Conservation (phyloP, 2,113 vertebrate genomes). For the Cephalopterus ornatus region DNA sequence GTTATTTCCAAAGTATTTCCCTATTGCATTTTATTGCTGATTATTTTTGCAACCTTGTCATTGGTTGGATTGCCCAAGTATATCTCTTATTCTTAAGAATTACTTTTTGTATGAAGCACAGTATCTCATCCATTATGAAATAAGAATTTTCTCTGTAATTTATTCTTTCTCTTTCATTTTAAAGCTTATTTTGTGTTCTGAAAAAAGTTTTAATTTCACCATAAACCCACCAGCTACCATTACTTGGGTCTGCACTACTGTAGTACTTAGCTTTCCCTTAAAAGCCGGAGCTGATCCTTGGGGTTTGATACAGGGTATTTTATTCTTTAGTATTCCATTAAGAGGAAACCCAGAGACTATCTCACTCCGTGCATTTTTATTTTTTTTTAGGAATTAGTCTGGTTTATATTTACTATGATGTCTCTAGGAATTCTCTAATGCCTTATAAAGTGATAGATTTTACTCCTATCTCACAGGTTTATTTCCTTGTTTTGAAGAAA, state of each 20-base stretch:
- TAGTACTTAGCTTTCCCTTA: background rate
- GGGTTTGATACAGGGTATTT: background rate
- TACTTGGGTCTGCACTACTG: background rate
- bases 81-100: background rate
- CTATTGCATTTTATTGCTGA: background rate
- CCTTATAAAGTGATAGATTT: background rate
- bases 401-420: background rate
- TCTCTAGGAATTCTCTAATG: background rate
- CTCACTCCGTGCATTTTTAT: background rate
- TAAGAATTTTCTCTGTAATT: background rate
- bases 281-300: background rate
- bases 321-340: background rate
- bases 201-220: background rate
- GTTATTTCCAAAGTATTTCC: background rate
- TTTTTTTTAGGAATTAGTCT: background rate
- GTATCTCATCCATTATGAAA: background rate
- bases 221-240: background rate
- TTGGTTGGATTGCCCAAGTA: background rate
- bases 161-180: background rate
- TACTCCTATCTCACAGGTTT: background rate
- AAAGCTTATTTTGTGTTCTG: background rate
- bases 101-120: background rate
- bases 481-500: background rate
- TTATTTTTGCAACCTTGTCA: background rate
- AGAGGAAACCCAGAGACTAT: background rate